Base-by-base conservation (phyloP, 1,140 invertebrate species). In the Drosophila gunungcola region DNA sequence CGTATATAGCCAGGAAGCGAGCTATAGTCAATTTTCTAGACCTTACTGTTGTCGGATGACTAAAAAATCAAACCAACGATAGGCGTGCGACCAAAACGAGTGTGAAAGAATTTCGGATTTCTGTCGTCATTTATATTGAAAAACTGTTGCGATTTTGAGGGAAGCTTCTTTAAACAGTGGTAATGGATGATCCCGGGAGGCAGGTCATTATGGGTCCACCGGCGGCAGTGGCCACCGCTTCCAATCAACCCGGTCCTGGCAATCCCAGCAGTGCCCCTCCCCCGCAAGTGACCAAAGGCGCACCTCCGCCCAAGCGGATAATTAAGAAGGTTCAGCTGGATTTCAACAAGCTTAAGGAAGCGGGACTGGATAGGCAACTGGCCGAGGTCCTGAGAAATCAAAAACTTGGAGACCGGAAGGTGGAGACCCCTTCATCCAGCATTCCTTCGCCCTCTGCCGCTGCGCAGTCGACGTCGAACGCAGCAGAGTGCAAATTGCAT, bases 281-380 rank as follows among this genome's bases (percentile, higher is more conserved):
- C 27, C 6, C 27, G 10, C 16, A 58, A 9, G n/a, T 1, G 13
- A 27, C 34, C 13, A 55, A 3, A 64, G 48, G 11, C 34, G 62
- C 56, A 45, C 10, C 82, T 21, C 36, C 63, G 45, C 43, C 83
- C 13, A 81, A 57, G 34, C 70, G 67, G 3, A 78, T 89, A 41
- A 81, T 90, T 41, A 85, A 90, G 38, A 76, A 39, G 65, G 72
- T 90, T 41, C 75, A 86, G 34, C 64, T 91, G 49, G 90, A 91
- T 73, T 78, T 81, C 7, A 90, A 78, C 1, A 91, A 91, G 58
- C 68, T 91, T 2, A 80, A 91, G 45, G 51, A 82, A 32, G 58
- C 78, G 13, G 90, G 90, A 25, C 74, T 91, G n/a, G 80, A 91
- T 56, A 62, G 78, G 12, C 73, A 88, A 46, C 54, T 91, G 12